These are phyloP conservation scores for Entomobrya multifasciata DNA, from an alignment of 2,888 invertebrate species.

Conservation along the genomic window DNA sequence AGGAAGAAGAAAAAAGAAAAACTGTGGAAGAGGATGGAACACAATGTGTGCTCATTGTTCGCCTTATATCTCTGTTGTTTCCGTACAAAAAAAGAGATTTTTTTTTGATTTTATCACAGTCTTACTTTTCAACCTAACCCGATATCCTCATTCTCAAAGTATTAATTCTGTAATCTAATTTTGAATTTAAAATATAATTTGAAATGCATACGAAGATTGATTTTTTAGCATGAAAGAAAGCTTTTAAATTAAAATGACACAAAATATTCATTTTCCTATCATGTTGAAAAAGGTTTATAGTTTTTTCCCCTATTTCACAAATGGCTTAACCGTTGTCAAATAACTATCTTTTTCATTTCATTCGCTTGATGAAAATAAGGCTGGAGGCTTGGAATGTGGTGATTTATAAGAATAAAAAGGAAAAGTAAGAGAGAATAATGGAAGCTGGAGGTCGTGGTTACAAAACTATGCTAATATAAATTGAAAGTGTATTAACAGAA, in stretches of 20 bases:
- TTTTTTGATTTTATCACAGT: neutral
- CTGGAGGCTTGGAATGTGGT: neutral
- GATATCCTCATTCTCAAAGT: slow-evolving; percentile 28
- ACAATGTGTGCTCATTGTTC: slow-evolving; percentile 41
- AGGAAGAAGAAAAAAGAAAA: neutral
- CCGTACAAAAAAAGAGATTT: slow-evolving; percentile 16
- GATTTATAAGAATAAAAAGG: neutral
- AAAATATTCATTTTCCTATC: too few species aligned
- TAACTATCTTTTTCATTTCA: neutral
- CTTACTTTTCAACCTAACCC: neutral
- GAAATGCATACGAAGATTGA: slow-evolving; percentile 52
- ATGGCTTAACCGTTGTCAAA: neutral
- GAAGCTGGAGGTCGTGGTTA: neutral
- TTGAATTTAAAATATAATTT: slow-evolving; percentile 49
- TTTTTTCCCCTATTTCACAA: slow-evolving; percentile 19
- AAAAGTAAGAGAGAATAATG: neutral
- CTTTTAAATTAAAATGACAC: slow-evolving; percentile 45
- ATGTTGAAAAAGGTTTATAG: neutral
- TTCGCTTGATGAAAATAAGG: neutral
- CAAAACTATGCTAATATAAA: slow-evolving; percentile 29
- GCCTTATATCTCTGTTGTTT: slow-evolving; percentile 16
- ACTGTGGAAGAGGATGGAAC: neutral
- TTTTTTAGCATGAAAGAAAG: slow-evolving; percentile 34
- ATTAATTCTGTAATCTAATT: slow-evolving; percentile 50
- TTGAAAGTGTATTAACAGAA: slow-evolving; percentile 7